Evolutionary conservation across 2,113 vertebrate genomes (phyloP), one percentile per base, ranked within the genome.

Genomic region (Oryzias melastigma): DNA sequence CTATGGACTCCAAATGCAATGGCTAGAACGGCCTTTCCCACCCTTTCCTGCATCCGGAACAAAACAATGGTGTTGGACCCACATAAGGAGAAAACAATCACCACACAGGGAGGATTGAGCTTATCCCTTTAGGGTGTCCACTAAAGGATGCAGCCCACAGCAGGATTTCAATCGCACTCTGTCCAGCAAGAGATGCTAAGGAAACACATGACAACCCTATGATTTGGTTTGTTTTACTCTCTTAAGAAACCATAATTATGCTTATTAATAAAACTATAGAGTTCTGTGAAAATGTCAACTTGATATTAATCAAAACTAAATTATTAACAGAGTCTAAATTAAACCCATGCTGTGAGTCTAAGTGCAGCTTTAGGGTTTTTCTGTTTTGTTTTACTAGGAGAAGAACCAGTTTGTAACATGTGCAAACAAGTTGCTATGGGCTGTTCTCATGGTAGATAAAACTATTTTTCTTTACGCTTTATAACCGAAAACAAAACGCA

Each of bases 11-110:
- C 61, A 74, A 73, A 75, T 65, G 78, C 77, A 79, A 81, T 48
- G 71, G 54, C 61, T 53, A 59, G 68, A 85, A 77, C 77, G 62
- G 69, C 62, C 46, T 66, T 71, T 67, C 87, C 86, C 89, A 89
- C 91, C 92, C 90, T 90, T 92, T 93, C 92, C 92, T 93, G 89
- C 82, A 92, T 92, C 91, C 91, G 83, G 90, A 68, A 82, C 72
- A 46, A 41, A 85, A 92, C 89, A 91, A 90, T 89, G 67, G 75
- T 66, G 60, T 51, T 19, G 46, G 54, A 70, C 71, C 68, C 43
- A 64, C 57, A 27, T 12, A 75, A 59, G 57, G 49, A 77, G 45
- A 44, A 35, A 35, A 47, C 53, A 20, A 62, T 52, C 71, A 50
- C 24, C 50, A 56, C 69, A 78, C 64, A 62, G 77, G 20, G 7